phyloP scores from a whole-genome alignment of 2,888 invertebrate genomes.

The Prosapia bicincta region DNA sequence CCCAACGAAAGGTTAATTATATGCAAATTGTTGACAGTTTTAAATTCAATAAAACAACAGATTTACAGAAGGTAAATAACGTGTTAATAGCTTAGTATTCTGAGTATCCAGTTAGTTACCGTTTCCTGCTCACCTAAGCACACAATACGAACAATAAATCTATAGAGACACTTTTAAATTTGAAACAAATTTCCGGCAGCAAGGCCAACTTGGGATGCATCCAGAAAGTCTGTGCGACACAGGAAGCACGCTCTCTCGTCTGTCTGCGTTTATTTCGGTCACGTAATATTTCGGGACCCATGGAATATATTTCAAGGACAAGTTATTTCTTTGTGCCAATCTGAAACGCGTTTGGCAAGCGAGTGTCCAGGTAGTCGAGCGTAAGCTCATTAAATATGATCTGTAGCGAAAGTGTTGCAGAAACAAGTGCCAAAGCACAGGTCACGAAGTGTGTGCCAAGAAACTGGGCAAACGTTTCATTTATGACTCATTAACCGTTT shows the following conservation, averaged over 20 bases:
- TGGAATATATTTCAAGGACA: not conserved
- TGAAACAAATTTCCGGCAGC: not conserved
- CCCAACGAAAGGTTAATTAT: no score
- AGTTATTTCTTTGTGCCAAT: not conserved
- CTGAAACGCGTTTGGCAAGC: not conserved
- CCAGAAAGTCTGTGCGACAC: not conserved
- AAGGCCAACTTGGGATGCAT: not conserved
- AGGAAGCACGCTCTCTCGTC: not conserved
- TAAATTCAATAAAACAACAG: no score
- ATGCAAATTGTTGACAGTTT: no score
- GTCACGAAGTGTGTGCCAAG: no score
- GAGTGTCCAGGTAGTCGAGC: not conserved
- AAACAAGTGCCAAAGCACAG: no score
- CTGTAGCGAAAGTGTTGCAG: not conserved
- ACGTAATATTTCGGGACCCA: not conserved
- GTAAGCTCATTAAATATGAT: not conserved
- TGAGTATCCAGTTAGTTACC: no score
- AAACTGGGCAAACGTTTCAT: no score
- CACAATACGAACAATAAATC: no score
- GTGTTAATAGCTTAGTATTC: no score
- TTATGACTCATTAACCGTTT: no score
- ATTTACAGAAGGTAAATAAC: no score
- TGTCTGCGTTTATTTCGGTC: not conserved
- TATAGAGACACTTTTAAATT: not conserved
- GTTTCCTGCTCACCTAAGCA: no score